Base-by-base conservation (phyloP, 2,113 vertebrate genomes). In the Melospiza georgiana region DNA sequence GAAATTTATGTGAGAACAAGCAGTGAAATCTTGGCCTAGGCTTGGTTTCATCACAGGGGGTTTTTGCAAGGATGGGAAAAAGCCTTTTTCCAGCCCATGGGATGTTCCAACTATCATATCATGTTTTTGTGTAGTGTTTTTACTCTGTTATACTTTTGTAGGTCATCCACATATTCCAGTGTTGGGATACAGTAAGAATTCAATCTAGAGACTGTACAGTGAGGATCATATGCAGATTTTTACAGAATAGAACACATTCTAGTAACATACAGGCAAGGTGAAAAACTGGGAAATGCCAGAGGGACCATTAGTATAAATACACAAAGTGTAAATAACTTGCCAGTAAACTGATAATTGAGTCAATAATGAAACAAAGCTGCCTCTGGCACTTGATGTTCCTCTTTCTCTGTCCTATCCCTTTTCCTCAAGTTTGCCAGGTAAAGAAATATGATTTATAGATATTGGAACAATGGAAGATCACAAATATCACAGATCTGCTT, bases 61-160 rank as follows among this genome's bases (percentile, higher is more conserved):
- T 57, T 59, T 71, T 76, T 62, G 27, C 15, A 51, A 73, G 31
- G 37, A 62, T 48, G 25, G 58, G 23, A 46, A 62, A 25, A 74
- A 41, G 6, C 7, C 30, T 33, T n/a, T 71, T 77, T 31, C 10
- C 5, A 68, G 11, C 17, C 35, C n/a, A 24, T 9, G 65, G 22
- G 44, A 12, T 15, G 0, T 85, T 71, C 25, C 15, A n/a, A 4
- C 25, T 63, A 2, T 24, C 8, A 3, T 44, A 17, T 4, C 1
- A 2, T 46, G 9, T 35, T 15, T 69, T 87, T 82, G 37, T 25
- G 12, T 44, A 28, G 39, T 39, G 23, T 1, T n/a, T 61, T 68
- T 44, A 19, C 4, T 35, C 5, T 46, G 11, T 39, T 61, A 2
- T 31, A 12, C 9, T 58, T 3, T 66, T 52, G 9, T 37, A 23